Evolutionary conservation across 2,888 invertebrate genomes (phyloP).

Genomic region (Hoplodrina ambigua): DNA sequence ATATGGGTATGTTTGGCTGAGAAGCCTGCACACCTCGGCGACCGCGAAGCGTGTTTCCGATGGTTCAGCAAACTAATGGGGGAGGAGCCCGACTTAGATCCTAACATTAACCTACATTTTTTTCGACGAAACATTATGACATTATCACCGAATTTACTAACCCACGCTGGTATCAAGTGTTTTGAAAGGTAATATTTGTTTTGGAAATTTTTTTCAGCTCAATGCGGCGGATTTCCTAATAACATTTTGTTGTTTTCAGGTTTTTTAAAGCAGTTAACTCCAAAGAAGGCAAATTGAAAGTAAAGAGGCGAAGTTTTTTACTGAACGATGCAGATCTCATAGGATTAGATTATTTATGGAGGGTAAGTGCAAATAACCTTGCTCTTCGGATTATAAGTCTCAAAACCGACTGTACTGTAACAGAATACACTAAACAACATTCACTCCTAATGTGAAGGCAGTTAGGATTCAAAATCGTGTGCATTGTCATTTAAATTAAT

Average conservation of each 20-base stretch:
- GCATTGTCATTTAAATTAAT: neutral
- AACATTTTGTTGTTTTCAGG: conserved; percentile 79
- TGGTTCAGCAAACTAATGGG: conserved; percentile 99
- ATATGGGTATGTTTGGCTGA: conserved; percentile 99
- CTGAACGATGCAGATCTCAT: conserved; percentile 98
- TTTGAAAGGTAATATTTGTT: conserved; percentile 89
- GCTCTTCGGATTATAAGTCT: neutral
- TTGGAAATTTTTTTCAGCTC: neutral
- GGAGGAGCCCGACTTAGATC: conserved; percentile 98
- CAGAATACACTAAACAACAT: neutral
- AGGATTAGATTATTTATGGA: conserved; percentile 99
- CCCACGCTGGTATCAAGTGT: conserved; percentile 98
- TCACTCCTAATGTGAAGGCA: neutral
- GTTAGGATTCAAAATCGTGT: neutral
- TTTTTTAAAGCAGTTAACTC: conserved; percentile 98
- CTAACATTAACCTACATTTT: conserved; percentile 98
- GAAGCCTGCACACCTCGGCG: conserved; percentile 96
- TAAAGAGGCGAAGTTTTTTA: conserved; percentile 95
- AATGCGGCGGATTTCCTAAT: neutral
- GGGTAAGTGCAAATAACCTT: conserved; percentile 88
- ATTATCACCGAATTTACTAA: conserved; percentile 96
- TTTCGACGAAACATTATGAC: conserved; percentile 98
- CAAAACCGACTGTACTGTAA: neutral
- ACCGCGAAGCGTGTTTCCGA: conserved; percentile 98
- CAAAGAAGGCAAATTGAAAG: conserved; percentile 97